phyloP scores from a whole-genome alignment of 1,140 invertebrate genomes.

The Drosophila setifemur region DNA sequence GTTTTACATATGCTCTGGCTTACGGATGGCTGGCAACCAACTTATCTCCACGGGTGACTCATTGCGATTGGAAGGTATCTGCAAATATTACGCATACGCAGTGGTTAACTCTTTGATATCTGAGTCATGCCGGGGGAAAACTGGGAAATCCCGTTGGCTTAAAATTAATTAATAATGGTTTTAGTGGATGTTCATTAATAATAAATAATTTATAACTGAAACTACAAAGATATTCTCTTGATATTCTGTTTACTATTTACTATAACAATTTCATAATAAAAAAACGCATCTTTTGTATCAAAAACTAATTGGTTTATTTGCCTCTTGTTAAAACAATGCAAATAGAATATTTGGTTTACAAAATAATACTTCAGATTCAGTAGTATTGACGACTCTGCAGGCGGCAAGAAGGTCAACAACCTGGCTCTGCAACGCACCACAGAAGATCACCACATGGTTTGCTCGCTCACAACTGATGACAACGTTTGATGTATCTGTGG shows the following conservation, averaged over 20 bases:
- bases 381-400: conserved; percentile 30
- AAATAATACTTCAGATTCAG: conserved; percentile 69
- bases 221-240: too few species aligned
- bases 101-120: neutral
- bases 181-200: too few species aligned
- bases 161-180: neutral
- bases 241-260: too few species aligned
- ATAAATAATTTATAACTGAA: too few species aligned
- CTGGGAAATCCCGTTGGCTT: too few species aligned
- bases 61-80: neutral
- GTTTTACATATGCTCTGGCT: conserved; percentile 18
- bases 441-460: conserved; percentile 13
- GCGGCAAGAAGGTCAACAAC: conserved; percentile 38
- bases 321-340: conserved; percentile 69
- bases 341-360: conserved; percentile 71
- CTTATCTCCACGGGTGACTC: conserved; percentile 9
- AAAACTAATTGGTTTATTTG: conserved; percentile 69
- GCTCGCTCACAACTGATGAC: conserved; percentile 12
- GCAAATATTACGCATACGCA: conserved; percentile 31
- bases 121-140: conserved; percentile 2
- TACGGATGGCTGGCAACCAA: neutral
- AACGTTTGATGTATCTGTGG: neutral
- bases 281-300: conserved; percentile 48
- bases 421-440: conserved; percentile 30
- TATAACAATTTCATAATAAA: too few species aligned